Evolutionary conservation across 2,888 invertebrate genomes (phyloP), one percentile per base, ranked within the genome.

Genomic region (Keiferia lycopersicella): DNA sequence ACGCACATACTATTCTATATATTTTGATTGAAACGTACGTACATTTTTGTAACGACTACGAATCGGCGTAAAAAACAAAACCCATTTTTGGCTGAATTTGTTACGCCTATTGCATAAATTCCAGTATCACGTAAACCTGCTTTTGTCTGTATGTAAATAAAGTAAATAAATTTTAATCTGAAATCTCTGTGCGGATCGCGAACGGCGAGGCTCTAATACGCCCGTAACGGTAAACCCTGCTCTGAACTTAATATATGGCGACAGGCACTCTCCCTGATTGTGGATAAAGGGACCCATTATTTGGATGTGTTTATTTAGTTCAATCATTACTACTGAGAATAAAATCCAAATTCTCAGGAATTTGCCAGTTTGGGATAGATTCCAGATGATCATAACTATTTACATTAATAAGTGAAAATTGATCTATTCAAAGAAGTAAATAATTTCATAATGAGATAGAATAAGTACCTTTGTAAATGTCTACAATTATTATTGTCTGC

Each of bases 231-330:
- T 81, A 80, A 82, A 76, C 78, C 81, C 77, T 75, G 75, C 78
- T 78, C 75, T 79, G 81, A 84, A 83, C 80, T 79, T 82, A 87
- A 89, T 87, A 86, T 86, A 89, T 84, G 82, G 85, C 81, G 86
- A 85, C 87, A 84, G 82, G 82, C 88, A 91, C 89, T 91, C 86
- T 79, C 79, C 80, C 69, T 82, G 84, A 91, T 90, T 89, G 86
- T 82, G 79, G 74, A 75, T 72, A 76, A 74, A 75, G 73, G 41
- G 10, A 45, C 60, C 60, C 48, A 60, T 10, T 60, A 41, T 45
- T 60, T n/a, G 45, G 26, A 45, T 60, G 26, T 60, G 41, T 26
- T 60, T 41, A 41, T 60, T 26, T 38, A 59, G 59, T 59, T 14
- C 18, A 45, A 14, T 45, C n/a, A 59, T 59, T 41, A 41, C 12